A percentile compares a stretch with the other conserved stretches of the same genome.
Conservation (phyloP, 2,797 vertebrate genomes). For the Hoplostethus atlanticus region DNA sequence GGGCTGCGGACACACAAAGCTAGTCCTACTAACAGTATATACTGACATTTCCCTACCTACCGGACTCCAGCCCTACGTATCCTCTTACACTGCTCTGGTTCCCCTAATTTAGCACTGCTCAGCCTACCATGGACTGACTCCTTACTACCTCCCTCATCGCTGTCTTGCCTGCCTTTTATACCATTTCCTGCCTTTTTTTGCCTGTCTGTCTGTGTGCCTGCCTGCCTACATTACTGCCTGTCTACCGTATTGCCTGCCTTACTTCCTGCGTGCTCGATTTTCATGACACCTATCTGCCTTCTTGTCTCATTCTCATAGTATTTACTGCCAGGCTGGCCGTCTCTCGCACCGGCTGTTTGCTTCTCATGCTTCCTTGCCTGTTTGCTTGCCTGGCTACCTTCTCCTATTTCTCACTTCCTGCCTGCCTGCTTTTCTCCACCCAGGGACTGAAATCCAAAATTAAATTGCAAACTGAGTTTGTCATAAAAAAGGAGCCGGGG, state of each 20-base stretch:
- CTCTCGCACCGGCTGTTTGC: slow-evolving; percentile 62
- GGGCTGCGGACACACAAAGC: slow-evolving; percentile 58
- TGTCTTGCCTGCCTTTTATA: slow-evolving; percentile 43
- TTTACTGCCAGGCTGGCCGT: slow-evolving; percentile 65
- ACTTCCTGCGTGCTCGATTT: slow-evolving; percentile 55
- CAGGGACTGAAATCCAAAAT: slow-evolving; percentile 92
- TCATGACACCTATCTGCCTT: slow-evolving; percentile 76
- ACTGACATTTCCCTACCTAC: slow-evolving; percentile 59
- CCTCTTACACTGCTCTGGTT: slow-evolving; percentile 56
- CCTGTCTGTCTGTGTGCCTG: slow-evolving; percentile 19
- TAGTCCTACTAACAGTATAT: slow-evolving; percentile 48
- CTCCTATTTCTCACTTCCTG: slow-evolving; percentile 63
- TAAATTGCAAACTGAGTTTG: slow-evolving; percentile 92
- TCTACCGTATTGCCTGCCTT: slow-evolving; percentile 23
- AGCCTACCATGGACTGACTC: slow-evolving; percentile 36
- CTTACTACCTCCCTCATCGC: slow-evolving; percentile 36
- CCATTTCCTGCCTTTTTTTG: slow-evolving; percentile 41
- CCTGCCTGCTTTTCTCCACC: slow-evolving; percentile 82
- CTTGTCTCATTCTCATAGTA: slow-evolving; percentile 50
- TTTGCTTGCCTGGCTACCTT: slow-evolving; percentile 57
- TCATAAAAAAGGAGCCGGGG: slow-evolving; percentile 91
- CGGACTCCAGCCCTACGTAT: slow-evolving; percentile 56
- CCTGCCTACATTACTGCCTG: slow-evolving; percentile 1
- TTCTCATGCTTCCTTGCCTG: slow-evolving; percentile 57
- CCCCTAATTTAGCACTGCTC: slow-evolving; percentile 55